phyloP scores from a whole-genome alignment of 2,888 invertebrate genomes.

The Creontiades dilutus region DNA sequence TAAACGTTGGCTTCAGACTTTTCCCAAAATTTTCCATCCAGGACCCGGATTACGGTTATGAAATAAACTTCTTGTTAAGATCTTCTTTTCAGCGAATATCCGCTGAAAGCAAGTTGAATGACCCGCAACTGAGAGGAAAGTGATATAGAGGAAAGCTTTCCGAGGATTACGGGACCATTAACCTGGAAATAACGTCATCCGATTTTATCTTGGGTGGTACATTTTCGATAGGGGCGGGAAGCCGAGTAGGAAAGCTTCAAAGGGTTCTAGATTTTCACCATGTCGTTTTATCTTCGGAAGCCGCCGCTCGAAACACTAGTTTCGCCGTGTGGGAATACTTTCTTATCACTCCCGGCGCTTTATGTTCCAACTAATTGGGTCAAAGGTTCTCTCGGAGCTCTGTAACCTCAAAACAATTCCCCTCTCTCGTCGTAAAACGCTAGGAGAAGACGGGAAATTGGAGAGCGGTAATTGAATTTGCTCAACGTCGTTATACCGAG shows the following conservation, averaged over 20 bases:
- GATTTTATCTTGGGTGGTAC: conserved; percentile 12
- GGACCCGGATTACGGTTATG: too few species aligned
- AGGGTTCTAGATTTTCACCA: not conserved
- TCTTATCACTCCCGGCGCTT: conserved; percentile 14
- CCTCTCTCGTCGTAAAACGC: not conserved
- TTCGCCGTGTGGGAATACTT: not conserved
- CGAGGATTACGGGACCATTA: conserved; percentile 7
- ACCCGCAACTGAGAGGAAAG: not conserved
- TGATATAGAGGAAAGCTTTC: conserved; percentile 14
- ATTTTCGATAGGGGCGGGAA: not conserved
- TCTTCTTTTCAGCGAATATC: not conserved
- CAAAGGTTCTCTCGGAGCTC: conserved; percentile 33
- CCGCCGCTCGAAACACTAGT: not conserved
- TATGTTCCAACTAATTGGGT: conserved; percentile 25
- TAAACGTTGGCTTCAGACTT: too few species aligned
- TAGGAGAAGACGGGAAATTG: conserved; percentile 8
- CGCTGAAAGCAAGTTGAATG: not conserved
- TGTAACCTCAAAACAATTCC: conserved; percentile 26
- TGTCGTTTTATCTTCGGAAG: not conserved
- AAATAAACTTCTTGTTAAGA: not conserved
- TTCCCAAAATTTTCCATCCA: too few species aligned
- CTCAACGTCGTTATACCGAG: not conserved
- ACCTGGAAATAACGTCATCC: conserved; percentile 27
- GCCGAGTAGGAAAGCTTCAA: not conserved
- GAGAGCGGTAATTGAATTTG: conserved; percentile 15